A percentile compares a stretch with the other conserved stretches of the same genome.
These are phyloP conservation scores for Calcarius lapponicus DNA, from an alignment of 2,797 vertebrate genomes.

Conservation along the genomic window DNA sequence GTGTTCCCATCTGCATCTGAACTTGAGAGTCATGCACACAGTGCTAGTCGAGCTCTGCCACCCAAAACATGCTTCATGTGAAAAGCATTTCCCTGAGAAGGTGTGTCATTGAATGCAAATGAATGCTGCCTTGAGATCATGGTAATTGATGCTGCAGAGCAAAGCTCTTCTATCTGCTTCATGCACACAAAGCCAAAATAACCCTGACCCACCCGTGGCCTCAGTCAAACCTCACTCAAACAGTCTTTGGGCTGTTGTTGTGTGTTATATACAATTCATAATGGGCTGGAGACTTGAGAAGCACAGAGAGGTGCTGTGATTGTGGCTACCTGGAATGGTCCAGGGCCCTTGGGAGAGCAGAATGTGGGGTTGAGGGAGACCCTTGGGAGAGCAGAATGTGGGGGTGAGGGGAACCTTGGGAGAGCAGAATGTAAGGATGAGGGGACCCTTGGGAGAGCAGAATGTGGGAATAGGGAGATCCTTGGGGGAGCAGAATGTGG, in stretches of 20 bases:
- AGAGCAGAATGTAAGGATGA: not conserved
- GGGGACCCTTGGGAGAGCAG: not conserved
- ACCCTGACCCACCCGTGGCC: not conserved
- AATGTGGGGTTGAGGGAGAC: accelerated
- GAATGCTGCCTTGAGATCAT: not conserved
- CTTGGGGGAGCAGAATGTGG: not conserved
- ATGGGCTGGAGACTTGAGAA: not conserved
- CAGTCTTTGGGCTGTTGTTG: not conserved
- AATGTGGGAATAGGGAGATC: no score
- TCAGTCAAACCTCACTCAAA: not conserved
- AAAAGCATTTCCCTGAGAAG: not conserved
- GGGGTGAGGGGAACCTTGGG: no score
- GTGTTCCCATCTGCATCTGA: conserved; percentile 27
- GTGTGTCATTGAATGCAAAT: conserved; percentile 10
- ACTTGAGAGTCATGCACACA: not conserved
- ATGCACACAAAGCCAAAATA: not conserved
- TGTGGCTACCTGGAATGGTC: not conserved
- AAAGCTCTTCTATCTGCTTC: not conserved
- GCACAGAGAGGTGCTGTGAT: not conserved
- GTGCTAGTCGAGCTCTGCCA: not conserved
- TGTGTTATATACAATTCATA: not conserved
- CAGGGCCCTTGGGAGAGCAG: not conserved
- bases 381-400: not conserved
- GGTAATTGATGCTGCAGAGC: not conserved
- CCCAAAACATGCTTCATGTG: not conserved